Evolutionary conservation across 2,797 vertebrate genomes (phyloP).

Genomic region (Enteromius afrohamiltoni): DNA sequence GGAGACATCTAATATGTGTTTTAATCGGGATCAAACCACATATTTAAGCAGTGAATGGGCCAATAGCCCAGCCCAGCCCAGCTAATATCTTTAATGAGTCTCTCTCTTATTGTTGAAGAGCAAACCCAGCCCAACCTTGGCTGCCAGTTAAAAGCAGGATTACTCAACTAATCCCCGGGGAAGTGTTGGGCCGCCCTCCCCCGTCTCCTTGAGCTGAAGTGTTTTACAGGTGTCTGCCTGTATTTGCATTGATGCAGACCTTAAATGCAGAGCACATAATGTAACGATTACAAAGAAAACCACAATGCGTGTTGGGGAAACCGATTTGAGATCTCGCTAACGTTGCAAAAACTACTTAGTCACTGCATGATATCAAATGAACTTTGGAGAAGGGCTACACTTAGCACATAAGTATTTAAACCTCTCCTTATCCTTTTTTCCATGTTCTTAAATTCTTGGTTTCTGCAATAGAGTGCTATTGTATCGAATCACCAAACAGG

Average conservation of each 20-base stretch:
- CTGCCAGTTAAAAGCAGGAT: constrained; percentile 63
- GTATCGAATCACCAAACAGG: neutral
- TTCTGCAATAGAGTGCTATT: neutral
- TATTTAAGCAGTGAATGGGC: constrained; percentile 31
- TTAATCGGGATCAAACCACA: constrained; percentile 31
- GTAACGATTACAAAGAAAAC: constrained; percentile 51
- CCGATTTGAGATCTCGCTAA: neutral
- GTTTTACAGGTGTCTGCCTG: constrained; percentile 60
- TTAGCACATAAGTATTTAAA: neutral
- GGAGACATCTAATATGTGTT: constrained; percentile 30
- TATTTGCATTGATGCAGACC: constrained; percentile 68
- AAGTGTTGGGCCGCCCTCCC: constrained; percentile 52
- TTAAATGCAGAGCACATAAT: constrained; percentile 52
- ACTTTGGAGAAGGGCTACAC: neutral
- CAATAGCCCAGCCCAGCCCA: constrained; percentile 34
- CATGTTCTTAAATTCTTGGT: neutral
- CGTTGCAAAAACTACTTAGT: neutral
- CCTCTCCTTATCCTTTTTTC: no score
- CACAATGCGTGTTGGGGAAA: neutral
- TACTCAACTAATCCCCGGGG: constrained; percentile 58
- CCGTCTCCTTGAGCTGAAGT: constrained; percentile 45
- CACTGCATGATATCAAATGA: neutral
- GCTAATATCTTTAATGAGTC: constrained; percentile 40
- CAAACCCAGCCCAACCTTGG: constrained; percentile 17
- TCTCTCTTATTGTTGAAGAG: constrained; percentile 1